Conservation (phyloP, 2,888 invertebrate genomes). For the Elysia crispata region DNA sequence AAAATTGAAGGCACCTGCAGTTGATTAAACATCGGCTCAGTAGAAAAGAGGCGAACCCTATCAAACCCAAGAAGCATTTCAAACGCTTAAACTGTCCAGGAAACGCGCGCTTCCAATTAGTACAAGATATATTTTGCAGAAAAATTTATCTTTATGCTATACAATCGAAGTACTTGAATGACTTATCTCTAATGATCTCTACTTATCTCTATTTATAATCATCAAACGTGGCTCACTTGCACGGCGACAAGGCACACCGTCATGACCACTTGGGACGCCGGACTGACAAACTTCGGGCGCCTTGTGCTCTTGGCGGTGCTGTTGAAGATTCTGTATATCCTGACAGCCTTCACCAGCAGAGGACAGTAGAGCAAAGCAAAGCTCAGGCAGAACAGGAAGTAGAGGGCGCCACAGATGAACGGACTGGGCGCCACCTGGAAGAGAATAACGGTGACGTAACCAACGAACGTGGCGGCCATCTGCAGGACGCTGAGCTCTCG, state of each 20-base stretch:
- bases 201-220: too few species aligned
- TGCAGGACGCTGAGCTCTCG: conserved; percentile 66
- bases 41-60: too few species aligned
- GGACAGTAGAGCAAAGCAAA: conserved; percentile 58
- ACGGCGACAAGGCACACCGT: conserved; percentile 42
- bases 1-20: too few species aligned
- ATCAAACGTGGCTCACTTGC: conserved; percentile 48
- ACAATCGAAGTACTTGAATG: too few species aligned
- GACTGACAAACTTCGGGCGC: conserved; percentile 53
- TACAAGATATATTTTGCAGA: too few species aligned
- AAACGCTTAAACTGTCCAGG: too few species aligned
- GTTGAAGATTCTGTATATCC: conserved; percentile 60
- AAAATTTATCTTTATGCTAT: too few species aligned
- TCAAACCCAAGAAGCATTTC: too few species aligned
- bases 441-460: conserved; percentile 58
- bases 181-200: too few species aligned
- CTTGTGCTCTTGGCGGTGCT: conserved; percentile 52
- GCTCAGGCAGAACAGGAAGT: conserved; percentile 55
- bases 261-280: conserved; percentile 53
- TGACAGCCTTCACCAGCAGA: conserved; percentile 55
- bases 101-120: too few species aligned
- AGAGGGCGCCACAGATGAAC: conserved; percentile 46
- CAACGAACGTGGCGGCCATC: conserved; percentile 61
- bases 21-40: too few species aligned
- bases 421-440: conserved; percentile 57